Evolutionary conservation across 2,888 invertebrate species (phyloP), one percentile per base, ranked within the genome.

Genomic region (Hylaea fasciaria): DNA sequence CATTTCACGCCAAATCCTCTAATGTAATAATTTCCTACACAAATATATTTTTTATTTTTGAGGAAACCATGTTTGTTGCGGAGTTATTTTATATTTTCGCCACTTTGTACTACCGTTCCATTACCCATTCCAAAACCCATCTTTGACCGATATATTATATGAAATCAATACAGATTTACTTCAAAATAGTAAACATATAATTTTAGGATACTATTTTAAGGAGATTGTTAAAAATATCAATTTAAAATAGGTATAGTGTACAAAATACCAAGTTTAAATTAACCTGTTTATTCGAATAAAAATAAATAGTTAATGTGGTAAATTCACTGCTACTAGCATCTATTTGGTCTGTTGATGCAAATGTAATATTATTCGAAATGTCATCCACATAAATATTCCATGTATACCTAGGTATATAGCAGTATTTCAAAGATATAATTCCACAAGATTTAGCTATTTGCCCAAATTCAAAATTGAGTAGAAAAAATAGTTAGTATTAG

Each of bases 91-190:
- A 73, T 78, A 73, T 74, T 76, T 72, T 71, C 74, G 67, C 76
- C 76, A 74, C 74, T 74, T 69, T 68, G 64, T 70, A 74, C 77
- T 74, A 67, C 57, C 70, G 61, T 72, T 71, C 70, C 77, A 70
- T 71, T 68, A 72, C 64, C 74, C 72, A 68, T 71, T 71, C 70
- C 77, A 70, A 70, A 68, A 72, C 64, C 74, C 72, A 68, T 71
- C 69, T 63, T 65, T 66, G 14, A 49, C 53, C 40, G 45, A 55
- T 62, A 46, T 54, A n/a, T n/a, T n/a, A 43, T 39, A 41, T 76
- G 77, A 86, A 85, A 85, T 81, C 82, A 84, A 81, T 74, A 75
- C 69, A 79, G 76, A 80, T 81, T 83, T 76, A 81, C 79, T 75
- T 64, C 72, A 57, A 65, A 65, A 64, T 65, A 66, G 57, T 66